Evolutionary conservation across 2,888 invertebrate species (phyloP), one percentile per base, ranked within the genome.

Genomic region (Andrena flavipes): DNA sequence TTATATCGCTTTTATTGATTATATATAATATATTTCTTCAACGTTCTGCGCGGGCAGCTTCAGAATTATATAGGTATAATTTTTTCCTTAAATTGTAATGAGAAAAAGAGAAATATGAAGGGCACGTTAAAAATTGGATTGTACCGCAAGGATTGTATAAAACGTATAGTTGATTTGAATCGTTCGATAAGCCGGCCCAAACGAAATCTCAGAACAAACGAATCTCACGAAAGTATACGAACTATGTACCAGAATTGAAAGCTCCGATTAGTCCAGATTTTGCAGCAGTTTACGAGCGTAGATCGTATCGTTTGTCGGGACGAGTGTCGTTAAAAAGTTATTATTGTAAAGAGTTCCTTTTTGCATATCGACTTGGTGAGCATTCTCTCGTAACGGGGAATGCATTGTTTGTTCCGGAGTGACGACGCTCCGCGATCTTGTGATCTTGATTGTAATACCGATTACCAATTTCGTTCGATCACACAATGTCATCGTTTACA

Each of bases 161-260:
- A 84, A 76, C 79, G 81, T 85, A 87, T 88, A 90, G 88, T 88
- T 87, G 84, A 89, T 88, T 90, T 80, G 84, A 89, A 92, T 91
- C 89, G 90, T 91, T 91, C 88, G 89, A 91, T 88, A 91, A 91
- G 83, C 90, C 89, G 87, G 85, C 88, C 90, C 90, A 84, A 90
- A 87, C 84, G 56, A 86, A 91, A 89, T 91, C 89, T 88, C 87
- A 59, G 84, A 88, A 85, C 88, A 87, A 88, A 79, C 84, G 76
- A 84, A 73, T 90, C 89, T 89, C 89, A 92, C 90, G 91, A 93
- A 93, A 93, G 93, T 93, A 93, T 93, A 93, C 93, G 93, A 92
- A 87, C 84, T 85, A 90, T 84, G 69, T 85, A 88, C 70, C 84
- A 86, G 85, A 84, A 86, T 80, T 71, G 70, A 84, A 88, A 85